Base-by-base conservation (phyloP, 2,113 vertebrate genomes). In the Chloropsis cyanopogon region DNA sequence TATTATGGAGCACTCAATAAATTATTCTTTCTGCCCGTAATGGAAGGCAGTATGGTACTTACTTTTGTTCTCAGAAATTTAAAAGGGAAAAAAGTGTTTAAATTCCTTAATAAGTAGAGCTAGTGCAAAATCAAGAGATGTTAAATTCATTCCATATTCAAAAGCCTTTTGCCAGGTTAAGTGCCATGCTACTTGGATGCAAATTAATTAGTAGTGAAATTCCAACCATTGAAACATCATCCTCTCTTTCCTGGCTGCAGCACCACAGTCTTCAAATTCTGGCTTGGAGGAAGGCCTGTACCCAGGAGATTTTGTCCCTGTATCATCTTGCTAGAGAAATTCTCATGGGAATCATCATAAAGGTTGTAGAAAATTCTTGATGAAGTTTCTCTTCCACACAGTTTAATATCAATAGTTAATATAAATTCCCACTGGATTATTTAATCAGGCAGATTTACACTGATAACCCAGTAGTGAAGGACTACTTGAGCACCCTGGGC, bases 351-450 rank as follows among this genome's bases (percentile, higher is more conserved):
- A 73, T 49, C 12, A 42, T 8, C 4, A 46, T 21, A 69, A 80
- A 72, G 9, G 49, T 13, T 64, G n/a, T 9, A 72, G 53, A 91
- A 86, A 83, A 56, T 10, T 77, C 66, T 35, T 46, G 12, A 80
- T 24, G 19, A n/a, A 66, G 3, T 9, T 76, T 72, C 25, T 23
- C 18, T 64, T 72, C 13, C 0, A 0, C 46, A 25, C 5, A 37
- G 24, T 23, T 57, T 16, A 37, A 37, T 37, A 37, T 37, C 37
- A 37, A 64, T 66, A 63, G 35, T 29, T 88, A 41, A 14, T 78
- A 22, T 23, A 49, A 29, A 3, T 14, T 63, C 7, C n/a, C 8
- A 5, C 12, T 0, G 5, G 35, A 53, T 68, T 68, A 64, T 76
- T 82, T 54, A 76, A 46, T 49, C 21, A 35, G 5, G 4, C 53